Conservation (phyloP, 2,113 vertebrate genomes). For the Clarias gariepinus region DNA sequence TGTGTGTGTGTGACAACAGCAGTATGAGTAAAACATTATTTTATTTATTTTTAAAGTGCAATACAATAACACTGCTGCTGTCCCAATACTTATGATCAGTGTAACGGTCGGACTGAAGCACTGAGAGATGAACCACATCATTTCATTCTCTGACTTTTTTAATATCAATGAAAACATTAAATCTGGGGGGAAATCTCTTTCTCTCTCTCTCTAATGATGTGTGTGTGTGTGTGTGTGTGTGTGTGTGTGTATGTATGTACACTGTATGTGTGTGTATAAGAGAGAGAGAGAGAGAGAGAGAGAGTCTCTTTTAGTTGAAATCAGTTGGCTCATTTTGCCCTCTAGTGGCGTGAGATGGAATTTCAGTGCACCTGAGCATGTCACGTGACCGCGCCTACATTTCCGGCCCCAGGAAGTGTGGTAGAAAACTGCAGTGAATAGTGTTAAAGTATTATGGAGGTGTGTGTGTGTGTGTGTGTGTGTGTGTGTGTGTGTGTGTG, state of each 20-base stretch:
- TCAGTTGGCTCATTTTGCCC: background rate
- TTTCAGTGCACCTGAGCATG: background rate
- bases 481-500: background rate
- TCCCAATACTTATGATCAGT: background rate
- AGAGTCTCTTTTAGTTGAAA: background rate
- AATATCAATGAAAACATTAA: background rate
- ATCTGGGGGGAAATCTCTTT: background rate
- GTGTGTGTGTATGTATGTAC: background rate
- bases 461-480: background rate
- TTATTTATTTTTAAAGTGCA: too few relatives aligned
- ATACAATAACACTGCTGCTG: too few relatives aligned
- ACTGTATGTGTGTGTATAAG: background rate
- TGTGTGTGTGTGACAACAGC: constrained; percentile 20
- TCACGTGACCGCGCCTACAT: background rate
- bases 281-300: too few relatives aligned
- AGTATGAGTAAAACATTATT: constrained; percentile 1
- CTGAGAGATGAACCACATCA: background rate
- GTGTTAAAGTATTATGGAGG: background rate
- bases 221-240: background rate
- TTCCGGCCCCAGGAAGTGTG: background rate
- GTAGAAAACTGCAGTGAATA: background rate
- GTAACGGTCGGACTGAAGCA: background rate
- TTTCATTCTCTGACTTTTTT: background rate
- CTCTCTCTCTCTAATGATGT: too few relatives aligned
- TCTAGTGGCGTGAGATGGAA: background rate